Evolutionary conservation across 2,888 invertebrate genomes (phyloP).

Genomic region (Protula sp.): DNA sequence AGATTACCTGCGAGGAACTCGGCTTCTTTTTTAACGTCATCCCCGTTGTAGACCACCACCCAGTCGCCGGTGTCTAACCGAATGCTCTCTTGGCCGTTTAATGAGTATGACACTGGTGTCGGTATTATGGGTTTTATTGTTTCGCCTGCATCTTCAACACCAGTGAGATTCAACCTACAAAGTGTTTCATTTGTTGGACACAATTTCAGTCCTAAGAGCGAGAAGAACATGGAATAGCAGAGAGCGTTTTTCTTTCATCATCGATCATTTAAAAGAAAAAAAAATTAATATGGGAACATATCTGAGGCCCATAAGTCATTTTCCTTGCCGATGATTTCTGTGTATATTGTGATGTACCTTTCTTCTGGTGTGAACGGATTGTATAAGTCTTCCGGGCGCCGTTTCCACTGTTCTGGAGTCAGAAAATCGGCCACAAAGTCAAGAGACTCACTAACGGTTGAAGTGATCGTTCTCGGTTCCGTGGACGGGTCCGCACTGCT

Average conservation of each 20-base stretch:
- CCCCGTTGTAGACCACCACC: background rate
- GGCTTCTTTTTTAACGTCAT: background rate
- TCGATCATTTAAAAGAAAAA: too few species aligned
- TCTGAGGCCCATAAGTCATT: too few species aligned
- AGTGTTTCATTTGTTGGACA: too few species aligned
- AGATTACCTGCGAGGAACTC: background rate
- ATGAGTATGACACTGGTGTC: background rate
- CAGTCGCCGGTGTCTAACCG: background rate
- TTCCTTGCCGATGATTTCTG: too few species aligned
- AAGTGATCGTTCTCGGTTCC: constrained; percentile 4
- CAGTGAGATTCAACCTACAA: too few species aligned
- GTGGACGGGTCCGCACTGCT: background rate
- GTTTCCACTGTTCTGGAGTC: constrained; percentile 25
- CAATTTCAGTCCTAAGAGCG: too few species aligned
- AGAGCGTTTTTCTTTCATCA: too few species aligned
- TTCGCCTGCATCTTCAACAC: background rate
- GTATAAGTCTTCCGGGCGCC: constrained; percentile 14
- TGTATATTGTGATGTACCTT: too few species aligned
- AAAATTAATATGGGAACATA: too few species aligned
- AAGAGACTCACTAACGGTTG: constrained; percentile 16
- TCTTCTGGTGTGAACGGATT: constrained; percentile 21
- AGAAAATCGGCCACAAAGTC: constrained; percentile 21
- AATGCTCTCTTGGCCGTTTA: too few species aligned
- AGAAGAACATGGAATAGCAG: too few species aligned
- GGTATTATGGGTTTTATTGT: background rate